Percentiles rank a stretch among this genome's conserved stretches.
Evolutionary conservation across 2,113 vertebrate genomes (phyloP).

Genomic region (Pachypanchax playfairii): DNA sequence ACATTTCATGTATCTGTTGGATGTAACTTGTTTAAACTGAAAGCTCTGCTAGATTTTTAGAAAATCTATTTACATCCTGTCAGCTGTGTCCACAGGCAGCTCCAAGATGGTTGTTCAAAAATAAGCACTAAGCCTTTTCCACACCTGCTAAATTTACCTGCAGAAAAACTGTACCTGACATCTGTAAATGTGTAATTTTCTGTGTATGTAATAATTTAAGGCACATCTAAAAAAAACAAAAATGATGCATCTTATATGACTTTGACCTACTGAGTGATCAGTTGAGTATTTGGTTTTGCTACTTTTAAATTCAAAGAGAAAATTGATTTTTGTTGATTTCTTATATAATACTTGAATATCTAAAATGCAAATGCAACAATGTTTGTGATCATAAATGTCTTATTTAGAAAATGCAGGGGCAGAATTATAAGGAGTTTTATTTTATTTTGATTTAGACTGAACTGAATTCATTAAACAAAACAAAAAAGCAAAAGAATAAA

Average conservation of each 20-base stretch:
- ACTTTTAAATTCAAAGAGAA: too few species aligned
- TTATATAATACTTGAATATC: too few species aligned
- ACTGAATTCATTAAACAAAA: neutral
- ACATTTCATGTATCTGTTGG: conserved; percentile 32
- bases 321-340: too few species aligned
- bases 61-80: conserved; percentile 30
- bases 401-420: too few species aligned
- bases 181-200: conserved; percentile 5
- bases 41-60: conserved; percentile 9
- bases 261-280: too few species aligned
- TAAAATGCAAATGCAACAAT: too few species aligned
- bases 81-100: conserved; percentile 14
- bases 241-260: too few species aligned
- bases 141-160: neutral
- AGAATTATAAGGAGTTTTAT: too few species aligned
- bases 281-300: too few species aligned
- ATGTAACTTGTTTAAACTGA: conserved; percentile 6
- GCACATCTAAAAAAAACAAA: too few species aligned
- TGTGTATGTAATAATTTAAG: too few species aligned
- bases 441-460: neutral
- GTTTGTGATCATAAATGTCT: too few species aligned
- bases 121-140: conserved; percentile 7
- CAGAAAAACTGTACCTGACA: conserved; percentile 15
- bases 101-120: conserved; percentile 30
- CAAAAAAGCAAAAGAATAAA: neutral